Percentiles rank a stretch among this genome's conserved stretches.
Evolutionary conservation across 2,113 vertebrate genomes (phyloP).

Genomic region (Cryptomyrus ogoouensis): DNA sequence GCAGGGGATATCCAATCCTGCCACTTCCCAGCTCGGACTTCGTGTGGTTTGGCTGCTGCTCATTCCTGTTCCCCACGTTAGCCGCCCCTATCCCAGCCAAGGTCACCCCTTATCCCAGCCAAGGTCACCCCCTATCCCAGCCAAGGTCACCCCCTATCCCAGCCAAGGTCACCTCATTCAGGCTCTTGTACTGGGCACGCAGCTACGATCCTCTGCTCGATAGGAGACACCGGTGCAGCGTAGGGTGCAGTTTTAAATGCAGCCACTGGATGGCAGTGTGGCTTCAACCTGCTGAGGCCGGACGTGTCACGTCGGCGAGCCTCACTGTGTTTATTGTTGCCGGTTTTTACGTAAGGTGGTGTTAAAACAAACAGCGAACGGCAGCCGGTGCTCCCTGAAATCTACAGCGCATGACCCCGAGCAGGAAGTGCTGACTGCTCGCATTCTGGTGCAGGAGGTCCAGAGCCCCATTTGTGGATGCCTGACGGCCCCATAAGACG

Average conservation of each 20-base stretch:
- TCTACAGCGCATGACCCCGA: neutral
- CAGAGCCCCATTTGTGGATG: neutral
- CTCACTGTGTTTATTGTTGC: neutral
- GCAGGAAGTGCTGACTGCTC: neutral
- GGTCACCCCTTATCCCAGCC: neutral
- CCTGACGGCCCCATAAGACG: neutral
- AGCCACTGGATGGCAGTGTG: slow-evolving; percentile 59
- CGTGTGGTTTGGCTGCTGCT: slow-evolving; percentile 1
- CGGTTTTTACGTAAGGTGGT: neutral
- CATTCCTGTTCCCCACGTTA: neutral
- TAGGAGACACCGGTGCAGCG: neutral
- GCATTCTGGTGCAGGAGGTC: neutral
- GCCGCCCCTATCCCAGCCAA: neutral
- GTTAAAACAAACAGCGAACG: neutral
- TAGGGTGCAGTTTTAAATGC: neutral
- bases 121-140: neutral
- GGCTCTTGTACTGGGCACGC: neutral
- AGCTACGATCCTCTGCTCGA: neutral
- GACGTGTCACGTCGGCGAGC: slow-evolving; percentile 37
- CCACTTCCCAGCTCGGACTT: neutral
- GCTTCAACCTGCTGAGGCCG: slow-evolving; percentile 41
- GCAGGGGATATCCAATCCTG: neutral
- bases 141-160: neutral
- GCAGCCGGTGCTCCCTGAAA: neutral
- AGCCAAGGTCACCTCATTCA: neutral